Evolutionary conservation across 2,113 vertebrate species (phyloP).

Genomic region (Oryctolagus cuniculus): mOryCun1.1 NC_091436.1:55413001-55413500

Average conservation of each 20-base stretch:
- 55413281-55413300: constrained; percentile 52
- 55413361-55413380: constrained; percentile 23
- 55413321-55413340: constrained; percentile 11
- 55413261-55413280: neutral
- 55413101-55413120: no score
- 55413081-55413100: no score
- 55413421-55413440: constrained; percentile 59
- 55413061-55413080: no score
- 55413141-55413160: neutral
- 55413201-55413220: neutral
- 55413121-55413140: no score
- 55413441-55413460: constrained; percentile 71
- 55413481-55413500: neutral
- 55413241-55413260: neutral
- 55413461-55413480: constrained; percentile 68
- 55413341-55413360: constrained; percentile 41
- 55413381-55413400: constrained; percentile 36
- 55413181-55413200: neutral
- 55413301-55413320: constrained; percentile 71
- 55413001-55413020: no score
- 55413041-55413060: no score
- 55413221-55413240: neutral
- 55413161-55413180: neutral
- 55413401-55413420: constrained; percentile 49
- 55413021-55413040: no score